Evolutionary conservation across 2,888 invertebrate genomes (phyloP), one percentile per base, ranked within the genome.

Genomic region (Chrysolina oricalcia): DNA sequence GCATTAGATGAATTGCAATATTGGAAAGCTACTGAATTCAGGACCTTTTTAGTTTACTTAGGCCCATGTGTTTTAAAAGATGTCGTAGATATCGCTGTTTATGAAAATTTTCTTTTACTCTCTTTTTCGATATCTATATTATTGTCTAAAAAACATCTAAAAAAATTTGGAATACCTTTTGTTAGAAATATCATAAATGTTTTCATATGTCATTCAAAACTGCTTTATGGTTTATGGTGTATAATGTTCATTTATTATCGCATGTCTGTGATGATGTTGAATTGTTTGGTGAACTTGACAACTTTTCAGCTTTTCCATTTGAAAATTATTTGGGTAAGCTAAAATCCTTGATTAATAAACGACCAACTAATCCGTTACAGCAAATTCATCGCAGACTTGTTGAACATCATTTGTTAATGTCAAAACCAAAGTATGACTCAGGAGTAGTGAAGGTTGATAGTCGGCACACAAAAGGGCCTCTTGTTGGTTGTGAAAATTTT

Each of bases 241-340:
- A 77, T 50, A 75, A 78, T 75, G 63, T 79, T 17, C 69, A 77
- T 48, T 64, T 71, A 35, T 56, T 79, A n/a, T 35, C 72, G 17
- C 80, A 79, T 59, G 40, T 80, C n/a, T n/a, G n/a, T n/a, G n/a
- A n/a, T n/a, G n/a, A n/a, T n/a, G n/a, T n/a, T n/a, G n/a, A n/a
- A n/a, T 40, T 72, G 15, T 76, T 66, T 40, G 75, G 73, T 15
- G 40, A 27, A 13, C 19, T 77, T 17, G 73, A 77, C 65, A 59
- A 50, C 11, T 67, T 73, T 35, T 75, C 75, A 19, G 65, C 70
- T n/a, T n/a, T n/a, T n/a, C n/a, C n/a, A n/a, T n/a, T n/a, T n/a
- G n/a, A n/a, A n/a, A n/a, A n/a, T n/a, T 63, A 70, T 62, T 56
- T 77, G 43, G 69, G 69, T 17, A 21, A 67, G 59, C 21, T 75